phyloP scores from a whole-genome alignment of 2,888 invertebrate genomes.

The Apamea epomidion region DNA sequence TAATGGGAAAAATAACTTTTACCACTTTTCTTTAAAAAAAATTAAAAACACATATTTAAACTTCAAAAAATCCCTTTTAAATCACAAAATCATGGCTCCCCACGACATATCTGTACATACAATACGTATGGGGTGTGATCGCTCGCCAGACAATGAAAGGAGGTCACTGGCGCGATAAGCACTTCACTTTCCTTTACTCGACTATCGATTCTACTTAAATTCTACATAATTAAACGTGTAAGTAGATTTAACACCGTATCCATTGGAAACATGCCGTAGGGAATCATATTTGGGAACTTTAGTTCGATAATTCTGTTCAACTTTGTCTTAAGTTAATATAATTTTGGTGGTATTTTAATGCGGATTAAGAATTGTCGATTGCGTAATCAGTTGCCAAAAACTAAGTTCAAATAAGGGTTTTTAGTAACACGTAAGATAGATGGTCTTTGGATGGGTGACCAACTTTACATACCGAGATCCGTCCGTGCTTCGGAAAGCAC shows the following conservation, averaged over 20 bases:
- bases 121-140: conserved; percentile 66
- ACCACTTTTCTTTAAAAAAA: neutral
- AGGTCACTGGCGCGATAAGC: conserved; percentile 75
- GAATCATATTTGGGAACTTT: conserved; percentile 34
- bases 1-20: neutral
- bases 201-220: conserved; percentile 67
- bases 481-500: too few relatives aligned
- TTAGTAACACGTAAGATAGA: neutral
- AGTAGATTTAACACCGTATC: conserved; percentile 37
- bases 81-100: conserved; percentile 10
- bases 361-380: neutral
- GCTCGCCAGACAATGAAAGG: conserved; percentile 70
- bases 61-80: neutral
- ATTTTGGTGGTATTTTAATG: conserved; percentile 18
- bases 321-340: conserved; percentile 6
- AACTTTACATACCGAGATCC: too few relatives aligned
- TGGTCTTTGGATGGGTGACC: too few relatives aligned
- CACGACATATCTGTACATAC: conserved; percentile 38
- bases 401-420: neutral
- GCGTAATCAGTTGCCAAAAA: neutral
- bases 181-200: conserved; percentile 65
- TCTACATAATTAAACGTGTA: conserved; percentile 55
- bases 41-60: neutral
- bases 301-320: conserved; percentile 28
- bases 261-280: conserved; percentile 38